Evolutionary conservation across 2,113 vertebrate species (phyloP).

Genomic region (Microcebus ravelobensis): DNA sequence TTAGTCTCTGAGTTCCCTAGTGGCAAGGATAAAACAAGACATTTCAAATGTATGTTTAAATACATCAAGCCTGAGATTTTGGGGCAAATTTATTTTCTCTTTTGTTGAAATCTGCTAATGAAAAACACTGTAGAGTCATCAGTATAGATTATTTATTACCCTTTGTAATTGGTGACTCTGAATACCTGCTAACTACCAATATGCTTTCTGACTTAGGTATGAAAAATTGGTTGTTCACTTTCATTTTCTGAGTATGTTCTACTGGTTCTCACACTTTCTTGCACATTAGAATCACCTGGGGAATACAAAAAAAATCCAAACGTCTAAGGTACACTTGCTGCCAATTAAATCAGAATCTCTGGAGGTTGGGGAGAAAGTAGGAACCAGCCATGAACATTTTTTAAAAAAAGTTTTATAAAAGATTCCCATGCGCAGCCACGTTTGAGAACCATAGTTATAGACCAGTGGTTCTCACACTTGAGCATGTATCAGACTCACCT

Average conservation of each 20-base stretch:
- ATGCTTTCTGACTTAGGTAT: neutral
- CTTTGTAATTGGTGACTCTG: neutral
- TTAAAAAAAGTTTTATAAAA: neutral
- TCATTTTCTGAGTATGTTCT: neutral
- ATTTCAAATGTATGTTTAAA: neutral
- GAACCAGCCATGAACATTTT: neutral
- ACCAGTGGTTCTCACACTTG: neutral
- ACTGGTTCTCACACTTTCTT: slow-evolving; percentile 7
- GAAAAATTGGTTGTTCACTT: neutral
- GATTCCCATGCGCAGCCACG: neutral
- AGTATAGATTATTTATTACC: neutral
- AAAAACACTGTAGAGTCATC: neutral
- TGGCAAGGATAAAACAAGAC: neutral
- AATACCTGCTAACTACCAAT: neutral
- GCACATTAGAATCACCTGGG: neutral
- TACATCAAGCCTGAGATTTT: neutral
- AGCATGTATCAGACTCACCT: neutral
- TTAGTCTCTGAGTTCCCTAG: neutral
- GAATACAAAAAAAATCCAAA: neutral
- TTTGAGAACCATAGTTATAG: neutral
- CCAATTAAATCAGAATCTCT: slow-evolving; percentile 25
- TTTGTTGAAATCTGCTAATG: slow-evolving; percentile 7
- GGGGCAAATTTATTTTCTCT: neutral
- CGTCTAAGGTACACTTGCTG: neutral
- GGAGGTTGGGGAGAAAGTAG: neutral